Percentiles rank a stretch among this genome's conserved stretches.
Evolutionary conservation across 23 tunicate species (phyloP).

Genomic region (Styela clava): DNA sequence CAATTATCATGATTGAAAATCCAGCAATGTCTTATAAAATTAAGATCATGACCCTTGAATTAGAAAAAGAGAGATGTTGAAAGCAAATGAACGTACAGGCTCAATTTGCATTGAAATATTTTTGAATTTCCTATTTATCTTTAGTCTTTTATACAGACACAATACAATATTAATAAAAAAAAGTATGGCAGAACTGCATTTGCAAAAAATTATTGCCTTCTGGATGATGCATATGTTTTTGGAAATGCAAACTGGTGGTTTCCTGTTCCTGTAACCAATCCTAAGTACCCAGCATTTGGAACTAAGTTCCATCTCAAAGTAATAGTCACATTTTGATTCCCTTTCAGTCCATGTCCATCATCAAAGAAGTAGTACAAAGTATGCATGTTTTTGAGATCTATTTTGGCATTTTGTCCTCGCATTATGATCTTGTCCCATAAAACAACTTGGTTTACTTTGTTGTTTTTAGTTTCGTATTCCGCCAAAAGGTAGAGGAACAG

Average conservation of each 20-base stretch:
- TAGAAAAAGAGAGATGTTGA: no score
- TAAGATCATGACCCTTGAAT: no score
- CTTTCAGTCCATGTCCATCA: constrained; percentile 77
- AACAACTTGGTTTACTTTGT: constrained; percentile 94
- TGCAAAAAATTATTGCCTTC: background rate
- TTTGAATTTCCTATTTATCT: no score
- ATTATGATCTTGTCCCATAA: constrained; percentile 95
- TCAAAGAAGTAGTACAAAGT: constrained; percentile 96
- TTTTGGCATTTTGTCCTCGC: constrained; percentile 68
- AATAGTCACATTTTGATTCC: constrained; percentile 59
- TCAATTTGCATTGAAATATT: no score
- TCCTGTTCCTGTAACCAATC: constrained; percentile 71
- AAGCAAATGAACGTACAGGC: no score
- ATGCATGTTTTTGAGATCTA: constrained; percentile 45
- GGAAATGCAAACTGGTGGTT: constrained; percentile 49
- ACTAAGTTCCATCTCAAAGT: constrained; percentile 94
- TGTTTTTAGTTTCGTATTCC: constrained; percentile 84
- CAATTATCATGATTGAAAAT: no score
- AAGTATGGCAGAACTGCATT: background rate
- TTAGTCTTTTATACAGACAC: no score
- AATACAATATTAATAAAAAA: no score
- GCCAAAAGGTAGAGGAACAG: constrained; percentile 89
- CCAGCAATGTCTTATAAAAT: no score
- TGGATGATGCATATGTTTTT: constrained; percentile 34
- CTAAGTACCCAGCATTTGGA: constrained; percentile 94